Base-by-base conservation (phyloP, 1,140 invertebrate species). In the Aphelenchoides avenae region DNA sequence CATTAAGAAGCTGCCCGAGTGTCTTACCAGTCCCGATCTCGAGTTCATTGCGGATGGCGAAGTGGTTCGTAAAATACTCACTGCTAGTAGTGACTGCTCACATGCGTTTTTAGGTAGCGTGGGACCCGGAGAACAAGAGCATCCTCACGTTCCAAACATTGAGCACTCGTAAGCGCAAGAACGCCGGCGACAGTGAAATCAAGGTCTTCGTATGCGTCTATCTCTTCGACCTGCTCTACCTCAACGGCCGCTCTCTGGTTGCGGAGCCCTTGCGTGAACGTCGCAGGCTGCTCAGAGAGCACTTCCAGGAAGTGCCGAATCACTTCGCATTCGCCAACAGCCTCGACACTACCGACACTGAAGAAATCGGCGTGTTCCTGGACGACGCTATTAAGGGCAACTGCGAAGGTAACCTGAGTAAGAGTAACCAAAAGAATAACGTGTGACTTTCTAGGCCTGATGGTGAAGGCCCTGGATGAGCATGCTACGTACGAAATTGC, bases 401-500 rank as follows among this genome's bases (percentile, higher is more conserved):
- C 75, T 98, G 94, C 79, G 95, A 99, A 82, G 94, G 57, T 60
- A 13, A 44, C 39, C 13, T n/a, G n/a, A n/a, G n/a, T n/a, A n/a
- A n/a, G n/a, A n/a, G n/a, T n/a, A n/a, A n/a, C 20, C 13, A 50
- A 27, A 50, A 50, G n/a, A 3, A n/a, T 33, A 27, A 2, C 4
- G 30, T 39, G 15, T 5, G 3, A 48, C 33, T 49, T 52, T 13
- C 39, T 7, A 64, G 57, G 95, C 9, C 80, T 99, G 6, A 99
- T 99, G 94, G 89, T 99, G 0, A 99, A 99, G 81, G 91, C 91
- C 0, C 79, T 99, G 31, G 85, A 89, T 68, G 84, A 86, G 53
- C 87, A 94, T 71, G 89, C 94, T 0, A 89, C 88, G 0, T 99
- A 99, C 80, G 93, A 98, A 82, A 96, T 99, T 69, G 92, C 93